Percentiles rank a stretch among this genome's conserved stretches.
These are phyloP conservation scores for Melinopterus prodromus DNA, from an alignment of 2,888 invertebrate species.

Conservation along the genomic window DNA sequence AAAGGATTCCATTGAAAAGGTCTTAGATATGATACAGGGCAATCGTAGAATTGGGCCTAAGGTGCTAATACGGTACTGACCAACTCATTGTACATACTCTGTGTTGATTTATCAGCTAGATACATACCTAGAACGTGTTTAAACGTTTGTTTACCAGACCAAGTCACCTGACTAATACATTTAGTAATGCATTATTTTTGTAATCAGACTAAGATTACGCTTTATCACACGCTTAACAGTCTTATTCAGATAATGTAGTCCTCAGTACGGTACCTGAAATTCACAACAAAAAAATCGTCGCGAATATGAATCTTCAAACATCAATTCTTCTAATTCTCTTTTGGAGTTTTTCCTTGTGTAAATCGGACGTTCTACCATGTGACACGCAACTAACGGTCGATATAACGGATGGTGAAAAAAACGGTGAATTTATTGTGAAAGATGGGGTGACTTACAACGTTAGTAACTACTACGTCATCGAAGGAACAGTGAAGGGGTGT, in stretches of 20 bases:
- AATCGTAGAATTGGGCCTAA: background rate
- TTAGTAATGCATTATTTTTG: background rate
- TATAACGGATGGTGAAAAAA: slow-evolving; percentile 35
- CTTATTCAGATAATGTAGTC: slow-evolving; percentile 11
- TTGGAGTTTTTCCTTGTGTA: slow-evolving; percentile 16
- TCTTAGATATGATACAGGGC: background rate
- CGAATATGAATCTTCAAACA: background rate
- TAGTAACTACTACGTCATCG: slow-evolving; percentile 29
- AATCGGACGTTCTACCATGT: slow-evolving; percentile 24
- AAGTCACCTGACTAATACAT: background rate
- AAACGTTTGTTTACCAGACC: background rate
- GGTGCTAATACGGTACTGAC: background rate
- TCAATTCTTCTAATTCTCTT: slow-evolving; percentile 8
- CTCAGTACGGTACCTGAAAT: slow-evolving; percentile 1
- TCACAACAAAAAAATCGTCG: slow-evolving; percentile 1
- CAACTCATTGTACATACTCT: background rate
- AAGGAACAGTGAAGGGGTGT: slow-evolving; percentile 32
- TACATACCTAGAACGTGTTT: background rate
- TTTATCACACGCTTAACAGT: background rate
- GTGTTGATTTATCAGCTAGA: background rate
- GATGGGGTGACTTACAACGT: slow-evolving; percentile 33
- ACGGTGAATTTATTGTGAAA: slow-evolving; percentile 30
- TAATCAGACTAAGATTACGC: background rate
- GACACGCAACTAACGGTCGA: slow-evolving; percentile 35
- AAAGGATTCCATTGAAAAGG: background rate